Conservation (phyloP, 2,888 invertebrate genomes). For the Metalampra italica region DNA sequence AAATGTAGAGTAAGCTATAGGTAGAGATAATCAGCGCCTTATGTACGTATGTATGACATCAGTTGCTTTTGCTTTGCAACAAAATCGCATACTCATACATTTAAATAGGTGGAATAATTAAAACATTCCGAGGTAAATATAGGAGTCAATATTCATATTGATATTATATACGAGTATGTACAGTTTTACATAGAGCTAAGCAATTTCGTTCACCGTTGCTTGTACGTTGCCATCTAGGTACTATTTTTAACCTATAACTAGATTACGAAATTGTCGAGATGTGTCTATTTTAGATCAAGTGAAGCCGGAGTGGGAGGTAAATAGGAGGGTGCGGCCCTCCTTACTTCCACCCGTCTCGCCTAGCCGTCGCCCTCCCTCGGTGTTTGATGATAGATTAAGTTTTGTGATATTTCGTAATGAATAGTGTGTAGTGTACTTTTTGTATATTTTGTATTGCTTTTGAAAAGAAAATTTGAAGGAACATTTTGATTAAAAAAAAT, state of each 20-base stretch:
- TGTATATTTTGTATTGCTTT: no score
- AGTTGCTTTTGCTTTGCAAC: no score
- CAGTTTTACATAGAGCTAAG: no score
- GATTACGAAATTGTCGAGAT: slow-evolving; percentile 8
- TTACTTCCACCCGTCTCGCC: slow-evolving; percentile 12
- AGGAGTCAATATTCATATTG: background rate
- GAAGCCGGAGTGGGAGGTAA: slow-evolving; percentile 16
- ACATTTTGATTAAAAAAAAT: no score
- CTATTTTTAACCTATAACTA: slow-evolving; percentile 6
- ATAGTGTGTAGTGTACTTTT: no score
- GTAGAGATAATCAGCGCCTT: no score
- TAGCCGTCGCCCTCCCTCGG: slow-evolving; percentile 27
- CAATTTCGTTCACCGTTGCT: slow-evolving; percentile 9
- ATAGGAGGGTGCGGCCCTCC: slow-evolving; percentile 25
- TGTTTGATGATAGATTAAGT: slow-evolving; percentile 42
- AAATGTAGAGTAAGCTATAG: no score
- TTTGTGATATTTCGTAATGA: slow-evolving; percentile 23
- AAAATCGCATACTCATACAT: no score
- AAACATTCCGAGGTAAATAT: background rate
- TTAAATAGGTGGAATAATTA: background rate
- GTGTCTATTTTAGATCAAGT: slow-evolving; percentile 10
- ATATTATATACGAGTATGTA: no score
- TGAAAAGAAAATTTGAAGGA: no score
- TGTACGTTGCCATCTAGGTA: slow-evolving; percentile 5
- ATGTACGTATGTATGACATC: no score